Evolutionary conservation across 2,888 invertebrate species (phyloP).

Genomic region (Melipona beecheii): DNA sequence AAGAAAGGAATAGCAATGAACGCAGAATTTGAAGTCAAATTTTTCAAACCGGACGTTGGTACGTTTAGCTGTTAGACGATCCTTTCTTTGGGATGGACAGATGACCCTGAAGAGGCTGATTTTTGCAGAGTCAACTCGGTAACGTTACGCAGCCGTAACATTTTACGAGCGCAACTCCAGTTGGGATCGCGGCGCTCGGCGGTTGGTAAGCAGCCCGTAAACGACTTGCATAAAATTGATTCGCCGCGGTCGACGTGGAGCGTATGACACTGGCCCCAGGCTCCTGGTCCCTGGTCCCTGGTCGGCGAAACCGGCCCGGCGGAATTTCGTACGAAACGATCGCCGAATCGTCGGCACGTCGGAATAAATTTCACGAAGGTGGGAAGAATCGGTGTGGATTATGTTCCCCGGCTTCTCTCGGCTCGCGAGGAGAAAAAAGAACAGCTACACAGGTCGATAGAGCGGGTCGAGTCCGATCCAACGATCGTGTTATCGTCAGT

Average conservation of each 20-base stretch:
- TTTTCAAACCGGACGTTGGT: no score
- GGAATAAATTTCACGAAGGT: conserved; percentile 16
- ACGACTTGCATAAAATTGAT: conserved; percentile 77
- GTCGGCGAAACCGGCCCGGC: conserved; percentile 39
- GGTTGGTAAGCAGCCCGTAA: conserved; percentile 75
- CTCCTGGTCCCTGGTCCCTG: not conserved
- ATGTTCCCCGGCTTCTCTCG: conserved; percentile 10
- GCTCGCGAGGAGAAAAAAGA: not conserved
- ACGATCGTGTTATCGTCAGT: not conserved
- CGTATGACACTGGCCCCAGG: conserved; percentile 5
- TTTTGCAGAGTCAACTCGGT: conserved; percentile 66
- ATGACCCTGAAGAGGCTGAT: conserved; percentile 18
- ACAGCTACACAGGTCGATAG: not conserved
- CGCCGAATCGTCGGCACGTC: conserved; percentile 15
- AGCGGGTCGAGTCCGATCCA: not conserved
- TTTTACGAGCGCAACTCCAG: conserved; percentile 60
- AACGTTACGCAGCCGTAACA: conserved; percentile 63
- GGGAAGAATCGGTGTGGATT: conserved; percentile 26
- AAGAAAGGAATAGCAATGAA: no score
- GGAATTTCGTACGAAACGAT: conserved; percentile 34
- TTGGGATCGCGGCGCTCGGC: conserved; percentile 61
- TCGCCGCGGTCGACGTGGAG: conserved; percentile 64
- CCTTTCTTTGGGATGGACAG: not conserved
- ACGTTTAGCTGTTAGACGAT: not conserved
- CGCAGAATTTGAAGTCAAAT: no score